phyloP scores from a whole-genome alignment of 2,888 invertebrate species.

The Subacronicta megacephala region DNA sequence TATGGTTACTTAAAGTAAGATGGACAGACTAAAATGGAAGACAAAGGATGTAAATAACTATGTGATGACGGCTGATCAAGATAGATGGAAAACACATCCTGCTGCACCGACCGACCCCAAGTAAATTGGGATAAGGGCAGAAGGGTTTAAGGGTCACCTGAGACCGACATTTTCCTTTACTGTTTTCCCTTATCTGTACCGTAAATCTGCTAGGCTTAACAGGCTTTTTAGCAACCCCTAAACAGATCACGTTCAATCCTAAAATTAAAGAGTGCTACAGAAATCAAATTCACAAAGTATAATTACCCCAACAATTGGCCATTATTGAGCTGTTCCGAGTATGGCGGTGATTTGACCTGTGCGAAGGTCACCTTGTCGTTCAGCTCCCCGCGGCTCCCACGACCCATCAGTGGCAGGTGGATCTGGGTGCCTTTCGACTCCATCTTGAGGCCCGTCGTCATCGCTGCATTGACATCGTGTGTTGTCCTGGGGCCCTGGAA shows the following conservation, averaged over 20 bases:
- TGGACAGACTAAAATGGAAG: no score
- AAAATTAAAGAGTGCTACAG: neutral
- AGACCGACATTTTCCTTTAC: neutral
- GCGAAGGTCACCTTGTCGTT: slow-evolving; percentile 84
- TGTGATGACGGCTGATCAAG: no score
- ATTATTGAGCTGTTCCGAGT: slow-evolving; percentile 91
- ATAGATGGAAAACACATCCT: no score
- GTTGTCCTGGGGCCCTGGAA: slow-evolving; percentile 74
- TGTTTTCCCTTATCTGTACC: no score
- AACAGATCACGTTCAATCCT: no score
- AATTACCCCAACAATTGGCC: slow-evolving; percentile 90
- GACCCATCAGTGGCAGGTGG: slow-evolving; percentile 84
- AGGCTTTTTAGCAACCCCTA: no score
- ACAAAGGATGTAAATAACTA: no score
- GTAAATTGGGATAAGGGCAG: no score
- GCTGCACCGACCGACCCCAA: no score
- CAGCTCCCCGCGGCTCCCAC: slow-evolving; percentile 83
- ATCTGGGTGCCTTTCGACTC: slow-evolving; percentile 89
- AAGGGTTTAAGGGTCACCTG: no score
- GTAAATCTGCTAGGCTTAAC: no score
- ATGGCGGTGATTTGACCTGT: slow-evolving; percentile 78
- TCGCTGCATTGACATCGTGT: slow-evolving; percentile 80
- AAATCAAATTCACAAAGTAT: neutral
- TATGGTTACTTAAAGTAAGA: no score
- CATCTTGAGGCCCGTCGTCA: slow-evolving; percentile 84